Conservation (phyloP, 2,113 vertebrate species). For the Actinemys pallida region DNA sequence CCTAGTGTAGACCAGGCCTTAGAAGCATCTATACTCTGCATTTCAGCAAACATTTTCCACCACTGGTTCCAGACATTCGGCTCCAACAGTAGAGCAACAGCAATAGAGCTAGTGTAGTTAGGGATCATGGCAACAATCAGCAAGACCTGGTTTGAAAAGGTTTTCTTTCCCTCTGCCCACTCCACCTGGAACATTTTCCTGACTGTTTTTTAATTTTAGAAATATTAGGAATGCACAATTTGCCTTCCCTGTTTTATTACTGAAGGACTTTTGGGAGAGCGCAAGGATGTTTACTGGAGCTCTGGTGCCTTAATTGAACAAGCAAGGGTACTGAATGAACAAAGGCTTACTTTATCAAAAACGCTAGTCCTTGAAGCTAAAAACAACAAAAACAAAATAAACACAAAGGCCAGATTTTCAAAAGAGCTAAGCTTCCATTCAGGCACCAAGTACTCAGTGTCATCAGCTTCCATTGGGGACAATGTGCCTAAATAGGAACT, state of each 20-base stretch:
- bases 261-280: neutral
- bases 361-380: neutral
- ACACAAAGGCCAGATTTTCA: neutral
- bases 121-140: neutral
- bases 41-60: neutral
- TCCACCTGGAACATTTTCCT: neutral
- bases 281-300: neutral
- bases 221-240: neutral
- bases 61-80: no score
- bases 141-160: neutral
- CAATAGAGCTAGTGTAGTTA: neutral
- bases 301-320: neutral
- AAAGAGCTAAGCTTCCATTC: neutral
- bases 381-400: no score
- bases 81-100: neutral
- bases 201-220: neutral
- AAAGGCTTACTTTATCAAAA: neutral
- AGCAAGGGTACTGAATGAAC: neutral
- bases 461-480: neutral
- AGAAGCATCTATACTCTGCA: neutral
- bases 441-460: neutral
- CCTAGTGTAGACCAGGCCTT: no score
- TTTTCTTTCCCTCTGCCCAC: neutral
- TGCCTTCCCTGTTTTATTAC: neutral
- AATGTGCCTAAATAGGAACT: fast-evolving